Evolutionary conservation across 2,797 vertebrate species (phyloP), one percentile per base, ranked within the genome.

Genomic region (Nannoperca australis): DNA sequence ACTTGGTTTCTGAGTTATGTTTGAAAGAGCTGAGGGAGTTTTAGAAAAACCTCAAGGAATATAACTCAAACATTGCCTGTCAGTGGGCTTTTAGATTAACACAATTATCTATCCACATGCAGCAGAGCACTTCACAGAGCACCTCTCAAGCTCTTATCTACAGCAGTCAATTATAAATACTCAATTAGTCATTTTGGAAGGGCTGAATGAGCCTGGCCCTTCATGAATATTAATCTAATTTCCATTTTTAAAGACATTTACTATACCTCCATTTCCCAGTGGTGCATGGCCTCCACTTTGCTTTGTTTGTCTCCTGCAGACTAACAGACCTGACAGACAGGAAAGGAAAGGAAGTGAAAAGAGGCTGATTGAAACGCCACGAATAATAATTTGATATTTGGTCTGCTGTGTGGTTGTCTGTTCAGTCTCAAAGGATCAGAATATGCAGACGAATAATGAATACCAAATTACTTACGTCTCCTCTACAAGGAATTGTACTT

Each of bases 161-260:
- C 59, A 66, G 36, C 73, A 85, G 74, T 79, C 79, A 88, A 84
- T 87, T 85, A 85, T 73, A 78, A 81, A 88, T 60, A 67, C 54
- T 76, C 50, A 71, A 55, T 83, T 73, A 73, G 63, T 55, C 22
- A 76, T 84, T 85, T 70, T 74, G 60, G 59, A 79, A 17, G 24
- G 34, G 14, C 58, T 66, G 63, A 81, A 85, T 82, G 42, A 75
- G 50, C 53, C 42, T 81, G 64, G 83, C 65, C 72, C 64, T 56
- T 70, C 54, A 73, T 83, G 63, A 60, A 18, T 45, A 55, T 58
- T 70, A 63, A 81, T 72, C 36, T 70, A 58, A 86, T 89, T 84
- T 77, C 4, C 59, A 62, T 70, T 68, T 65, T 66, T 51, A 42
- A 59, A 68, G 6, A 71, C 60, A 63, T 70, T n/a, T 56, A 22